A percentile compares a stretch with the other conserved stretches of the same genome.
phyloP scores from a whole-genome alignment of 2,113 vertebrate species.

The Bambusicola thoracicus region DNA sequence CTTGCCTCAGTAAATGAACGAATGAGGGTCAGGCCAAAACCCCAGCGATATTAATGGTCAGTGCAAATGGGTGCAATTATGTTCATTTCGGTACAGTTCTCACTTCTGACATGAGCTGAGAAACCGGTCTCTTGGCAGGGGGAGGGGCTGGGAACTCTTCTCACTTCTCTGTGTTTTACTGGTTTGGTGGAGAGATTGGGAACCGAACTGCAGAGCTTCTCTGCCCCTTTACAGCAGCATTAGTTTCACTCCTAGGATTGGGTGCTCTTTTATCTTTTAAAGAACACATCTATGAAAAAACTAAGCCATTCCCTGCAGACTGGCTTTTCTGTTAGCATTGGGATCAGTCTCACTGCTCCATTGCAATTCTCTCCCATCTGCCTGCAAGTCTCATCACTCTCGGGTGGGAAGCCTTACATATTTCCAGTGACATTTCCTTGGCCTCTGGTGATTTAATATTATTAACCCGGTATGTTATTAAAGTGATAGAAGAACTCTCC shows the following conservation, averaged over 20 bases:
- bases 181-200: background rate
- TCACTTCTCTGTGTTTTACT: accelerated
- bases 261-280: background rate
- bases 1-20: background rate
- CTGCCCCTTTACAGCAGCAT: background rate
- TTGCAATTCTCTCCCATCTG: background rate
- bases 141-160: background rate
- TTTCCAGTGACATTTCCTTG: constrained; percentile 58
- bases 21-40: background rate
- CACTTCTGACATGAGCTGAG: background rate
- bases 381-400: constrained; percentile 34
- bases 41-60: background rate
- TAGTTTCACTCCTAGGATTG: background rate
- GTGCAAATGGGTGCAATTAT: background rate
- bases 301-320: background rate
- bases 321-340: background rate
- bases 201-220: background rate
- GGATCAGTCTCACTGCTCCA: background rate
- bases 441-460: constrained; percentile 58
- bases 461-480: constrained; percentile 60
- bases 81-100: background rate
- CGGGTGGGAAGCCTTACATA: constrained; percentile 9
- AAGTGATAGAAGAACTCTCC: constrained; percentile 51
- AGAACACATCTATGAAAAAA: background rate
- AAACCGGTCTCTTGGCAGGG: background rate